phyloP scores from a whole-genome alignment of 2,113 vertebrate genomes.

The Vanacampus margaritifer region DNA sequence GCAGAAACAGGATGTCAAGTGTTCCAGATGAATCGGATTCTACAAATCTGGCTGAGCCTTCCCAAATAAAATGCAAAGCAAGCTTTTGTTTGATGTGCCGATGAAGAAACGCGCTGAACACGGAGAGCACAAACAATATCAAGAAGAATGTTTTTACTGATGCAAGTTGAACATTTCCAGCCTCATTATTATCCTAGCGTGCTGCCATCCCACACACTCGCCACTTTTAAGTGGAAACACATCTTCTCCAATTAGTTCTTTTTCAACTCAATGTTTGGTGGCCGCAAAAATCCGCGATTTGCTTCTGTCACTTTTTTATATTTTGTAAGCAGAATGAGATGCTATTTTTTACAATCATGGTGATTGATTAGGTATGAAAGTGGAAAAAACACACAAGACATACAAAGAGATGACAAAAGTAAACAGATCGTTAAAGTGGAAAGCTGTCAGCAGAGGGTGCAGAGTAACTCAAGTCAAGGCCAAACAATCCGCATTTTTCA shows the following conservation, averaged over 20 bases:
- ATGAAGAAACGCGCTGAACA: not conserved
- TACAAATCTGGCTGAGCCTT: no score
- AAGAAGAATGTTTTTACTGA: not conserved
- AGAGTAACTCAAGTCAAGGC: not conserved
- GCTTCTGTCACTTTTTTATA: not conserved
- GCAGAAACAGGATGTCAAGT: constrained; percentile 2
- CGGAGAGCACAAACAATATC: not conserved
- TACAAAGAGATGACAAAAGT: not conserved
- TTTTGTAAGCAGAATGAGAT: no score
- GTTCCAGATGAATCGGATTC: no score
- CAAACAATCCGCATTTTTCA: no score
- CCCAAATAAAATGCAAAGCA: no score
- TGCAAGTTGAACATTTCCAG: not conserved
- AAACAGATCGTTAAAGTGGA: not conserved
- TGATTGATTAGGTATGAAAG: not conserved
- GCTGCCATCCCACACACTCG: not conserved
- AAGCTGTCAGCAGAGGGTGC: not conserved
- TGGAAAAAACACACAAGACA: not conserved
- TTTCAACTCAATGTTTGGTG: not conserved
- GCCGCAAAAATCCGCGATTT: not conserved
- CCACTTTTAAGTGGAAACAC: not conserved
- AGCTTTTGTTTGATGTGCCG: no score
- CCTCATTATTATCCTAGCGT: not conserved
- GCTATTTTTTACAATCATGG: not conserved
- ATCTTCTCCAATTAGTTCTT: not conserved